Evolutionary conservation across 2,113 vertebrate genomes (phyloP).

Genomic region (Sinocyclocheilus grahami): DNA sequence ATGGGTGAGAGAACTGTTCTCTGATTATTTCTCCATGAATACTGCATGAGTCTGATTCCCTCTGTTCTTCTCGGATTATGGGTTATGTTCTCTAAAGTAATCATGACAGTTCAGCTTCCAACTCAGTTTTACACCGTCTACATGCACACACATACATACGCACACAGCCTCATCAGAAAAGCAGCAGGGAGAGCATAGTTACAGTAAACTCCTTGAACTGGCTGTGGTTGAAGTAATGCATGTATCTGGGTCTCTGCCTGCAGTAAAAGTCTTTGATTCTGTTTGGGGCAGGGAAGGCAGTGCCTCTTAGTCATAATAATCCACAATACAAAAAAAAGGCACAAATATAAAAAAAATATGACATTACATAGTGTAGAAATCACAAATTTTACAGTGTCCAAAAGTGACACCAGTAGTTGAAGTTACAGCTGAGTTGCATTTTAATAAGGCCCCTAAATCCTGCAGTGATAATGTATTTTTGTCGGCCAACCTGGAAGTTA

Average conservation of each 20-base stretch:
- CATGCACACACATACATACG: not conserved
- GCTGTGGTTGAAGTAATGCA: not conserved
- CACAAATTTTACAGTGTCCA: not conserved
- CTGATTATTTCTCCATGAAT: not conserved
- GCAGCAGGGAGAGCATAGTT: not conserved
- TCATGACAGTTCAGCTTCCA: constrained; percentile 5
- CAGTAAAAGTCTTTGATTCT: not conserved
- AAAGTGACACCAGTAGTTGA: not conserved
- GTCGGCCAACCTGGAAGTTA: no score
- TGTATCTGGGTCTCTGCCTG: not conserved
- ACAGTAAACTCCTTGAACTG: not conserved
- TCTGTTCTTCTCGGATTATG: constrained; percentile 1
- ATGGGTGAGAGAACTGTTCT: not conserved
- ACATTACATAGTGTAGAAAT: not conserved
- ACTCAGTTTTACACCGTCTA: not conserved
- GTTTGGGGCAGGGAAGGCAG: not conserved
- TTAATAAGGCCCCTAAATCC: no score
- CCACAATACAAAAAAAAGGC: not conserved
- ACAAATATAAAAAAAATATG: not conserved
- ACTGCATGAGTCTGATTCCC: constrained; percentile 12
- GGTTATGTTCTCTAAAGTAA: constrained; percentile 2
- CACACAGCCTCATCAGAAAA: not conserved
- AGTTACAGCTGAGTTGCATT: not conserved
- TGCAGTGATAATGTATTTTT: no score
- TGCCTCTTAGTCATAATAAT: not conserved